phyloP scores from a whole-genome alignment of 2,113 vertebrate genomes.

The Paratilapia polleni region DNA sequence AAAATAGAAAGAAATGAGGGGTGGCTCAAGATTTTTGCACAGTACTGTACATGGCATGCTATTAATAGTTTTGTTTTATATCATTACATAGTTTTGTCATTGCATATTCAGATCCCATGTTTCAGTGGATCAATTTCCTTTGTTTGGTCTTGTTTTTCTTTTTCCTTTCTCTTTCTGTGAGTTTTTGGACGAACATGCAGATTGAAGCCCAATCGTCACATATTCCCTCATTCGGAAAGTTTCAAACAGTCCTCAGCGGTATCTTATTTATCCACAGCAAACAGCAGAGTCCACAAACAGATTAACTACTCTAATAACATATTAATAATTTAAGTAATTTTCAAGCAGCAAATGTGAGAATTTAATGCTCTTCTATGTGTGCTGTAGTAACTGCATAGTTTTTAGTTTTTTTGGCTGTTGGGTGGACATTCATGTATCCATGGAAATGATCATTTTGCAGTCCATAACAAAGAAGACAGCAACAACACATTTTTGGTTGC shows the following conservation, averaged over 20 bases:
- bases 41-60: no score
- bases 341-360: not conserved
- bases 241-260: not conserved
- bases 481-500: not conserved
- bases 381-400: not conserved
- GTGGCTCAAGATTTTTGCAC: not conserved
- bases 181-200: not conserved
- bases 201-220: not conserved
- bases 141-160: not conserved
- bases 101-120: not conserved
- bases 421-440: not conserved
- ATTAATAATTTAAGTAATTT: not conserved
- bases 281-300: not conserved
- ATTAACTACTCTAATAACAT: not conserved
- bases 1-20: not conserved
- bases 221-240: no score
- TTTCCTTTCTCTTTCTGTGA: not conserved
- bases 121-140: not conserved
- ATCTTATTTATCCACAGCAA: not conserved
- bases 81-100: not conserved
- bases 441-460: not conserved
- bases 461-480: not conserved
- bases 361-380: not conserved
- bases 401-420: not conserved
- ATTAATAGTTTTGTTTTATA: not conserved